These are phyloP conservation scores for Cephonodes hylas DNA, from an alignment of 2,888 invertebrate species.

Conservation along the genomic window DNA sequence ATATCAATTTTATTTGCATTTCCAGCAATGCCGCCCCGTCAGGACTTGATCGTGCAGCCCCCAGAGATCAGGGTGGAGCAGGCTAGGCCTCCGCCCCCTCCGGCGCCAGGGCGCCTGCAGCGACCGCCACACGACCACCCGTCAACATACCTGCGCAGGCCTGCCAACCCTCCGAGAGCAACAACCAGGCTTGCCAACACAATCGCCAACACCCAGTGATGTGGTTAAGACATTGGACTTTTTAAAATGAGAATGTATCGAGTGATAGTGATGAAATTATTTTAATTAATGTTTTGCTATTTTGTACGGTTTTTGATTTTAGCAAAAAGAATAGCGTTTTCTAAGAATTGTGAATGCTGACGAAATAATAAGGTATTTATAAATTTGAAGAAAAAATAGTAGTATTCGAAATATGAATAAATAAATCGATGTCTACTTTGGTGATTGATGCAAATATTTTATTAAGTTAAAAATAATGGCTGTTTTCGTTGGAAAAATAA, in stretches of 20 bases:
- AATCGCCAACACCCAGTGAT: not conserved
- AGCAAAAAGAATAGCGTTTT: too few relatives aligned
- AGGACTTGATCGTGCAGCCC: conserved; percentile 57
- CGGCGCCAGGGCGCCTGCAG: conserved; percentile 66
- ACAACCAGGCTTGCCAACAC: conserved; percentile 16
- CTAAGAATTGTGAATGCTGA: too few relatives aligned
- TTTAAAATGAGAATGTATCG: not conserved
- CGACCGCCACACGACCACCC: conserved; percentile 73
- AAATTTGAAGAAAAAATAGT: too few relatives aligned
- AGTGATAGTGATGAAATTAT: not conserved
- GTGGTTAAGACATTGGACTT: not conserved
- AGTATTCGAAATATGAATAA: too few relatives aligned
- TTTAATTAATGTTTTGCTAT: not conserved
- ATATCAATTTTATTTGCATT: not conserved
- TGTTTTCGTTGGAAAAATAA: too few relatives aligned
- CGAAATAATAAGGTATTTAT: too few relatives aligned
- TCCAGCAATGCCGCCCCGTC: conserved; percentile 69
- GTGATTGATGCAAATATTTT: too few relatives aligned
- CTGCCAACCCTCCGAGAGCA: conserved; percentile 37
- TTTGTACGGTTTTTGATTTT: too few relatives aligned
- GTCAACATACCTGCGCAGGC: conserved; percentile 53
- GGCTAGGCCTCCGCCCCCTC: conserved; percentile 55
- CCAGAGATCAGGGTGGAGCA: conserved; percentile 50
- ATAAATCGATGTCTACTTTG: too few relatives aligned
- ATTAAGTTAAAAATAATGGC: too few relatives aligned